Conservation (phyloP, 2,113 vertebrate genomes). For the Embiotoca jacksoni region DNA sequence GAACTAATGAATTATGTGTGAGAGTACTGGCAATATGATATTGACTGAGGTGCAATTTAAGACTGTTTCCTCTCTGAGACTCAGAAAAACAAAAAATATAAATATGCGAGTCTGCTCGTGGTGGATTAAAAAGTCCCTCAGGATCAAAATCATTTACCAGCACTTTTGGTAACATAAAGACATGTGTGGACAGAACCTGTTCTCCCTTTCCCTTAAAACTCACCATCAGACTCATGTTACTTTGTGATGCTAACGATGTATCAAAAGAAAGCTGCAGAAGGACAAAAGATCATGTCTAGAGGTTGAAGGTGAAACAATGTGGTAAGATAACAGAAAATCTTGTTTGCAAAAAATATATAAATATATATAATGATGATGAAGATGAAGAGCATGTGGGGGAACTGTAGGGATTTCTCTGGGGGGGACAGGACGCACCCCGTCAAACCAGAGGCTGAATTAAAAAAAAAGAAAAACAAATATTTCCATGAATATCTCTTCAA, state of each 20-base stretch:
- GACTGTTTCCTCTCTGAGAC: slow-evolving; percentile 39
- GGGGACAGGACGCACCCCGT: slow-evolving; percentile 68
- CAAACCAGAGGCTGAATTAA: slow-evolving; percentile 75
- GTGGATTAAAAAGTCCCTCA: slow-evolving; percentile 32
- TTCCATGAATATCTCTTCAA: slow-evolving; percentile 84
- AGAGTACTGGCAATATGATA: slow-evolving; percentile 58
- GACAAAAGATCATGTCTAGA: slow-evolving; percentile 56
- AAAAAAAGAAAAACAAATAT: slow-evolving; percentile 57
- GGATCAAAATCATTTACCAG: slow-evolving; percentile 56
- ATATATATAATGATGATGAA: slow-evolving; percentile 33
- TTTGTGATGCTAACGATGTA: slow-evolving; percentile 68
- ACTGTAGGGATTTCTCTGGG: slow-evolving; percentile 74
- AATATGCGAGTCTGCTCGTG: slow-evolving; percentile 31
- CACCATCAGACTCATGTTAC: slow-evolving; percentile 63
- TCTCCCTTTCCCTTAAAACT: slow-evolving; percentile 54
- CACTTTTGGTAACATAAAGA: slow-evolving; percentile 66
- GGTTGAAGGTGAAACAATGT: slow-evolving; percentile 61
- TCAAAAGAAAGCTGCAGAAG: slow-evolving; percentile 69
- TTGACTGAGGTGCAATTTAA: slow-evolving; percentile 41
- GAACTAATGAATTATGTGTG: slow-evolving; percentile 57
- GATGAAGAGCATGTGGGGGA: slow-evolving; percentile 77
- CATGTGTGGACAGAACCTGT: slow-evolving; percentile 63
- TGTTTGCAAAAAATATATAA: slow-evolving; percentile 47
- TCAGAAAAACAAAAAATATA: neutral
- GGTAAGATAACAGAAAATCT: slow-evolving; percentile 48